phyloP scores from a whole-genome alignment of 2,888 invertebrate genomes.

The Nymphalis urticae region DNA sequence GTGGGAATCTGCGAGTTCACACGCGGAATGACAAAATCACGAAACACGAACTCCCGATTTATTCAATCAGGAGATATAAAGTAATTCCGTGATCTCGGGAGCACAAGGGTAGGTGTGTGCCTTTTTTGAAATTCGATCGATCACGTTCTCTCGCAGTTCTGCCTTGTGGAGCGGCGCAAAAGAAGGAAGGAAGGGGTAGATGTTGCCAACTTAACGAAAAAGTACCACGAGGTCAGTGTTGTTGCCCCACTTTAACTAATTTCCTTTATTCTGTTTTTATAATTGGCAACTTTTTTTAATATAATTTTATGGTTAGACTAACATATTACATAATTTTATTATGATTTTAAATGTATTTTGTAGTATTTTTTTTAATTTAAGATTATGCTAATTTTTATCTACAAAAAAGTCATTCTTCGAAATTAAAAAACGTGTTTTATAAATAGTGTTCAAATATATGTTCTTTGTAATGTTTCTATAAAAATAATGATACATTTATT shows the following conservation, averaged over 20 bases:
- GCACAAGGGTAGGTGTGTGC: constrained; percentile 80
- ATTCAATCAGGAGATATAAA: constrained; percentile 73
- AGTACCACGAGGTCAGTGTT: constrained; percentile 78
- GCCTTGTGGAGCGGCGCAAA: constrained; percentile 77
- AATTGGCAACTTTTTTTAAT: constrained; percentile 10
- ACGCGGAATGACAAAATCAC: constrained; percentile 76
- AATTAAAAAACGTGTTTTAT: too few species aligned
- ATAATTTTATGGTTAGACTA: not conserved
- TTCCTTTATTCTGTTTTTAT: constrained; percentile 9
- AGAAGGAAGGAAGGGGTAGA: constrained; percentile 79
- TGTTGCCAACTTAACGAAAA: constrained; percentile 70
- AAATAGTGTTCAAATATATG: not conserved
- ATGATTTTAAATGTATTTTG: too few species aligned
- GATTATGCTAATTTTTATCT: too few species aligned
- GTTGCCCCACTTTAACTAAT: constrained; percentile 33
- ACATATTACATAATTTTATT: not conserved
- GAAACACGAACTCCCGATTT: constrained; percentile 78
- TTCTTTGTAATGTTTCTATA: not conserved
- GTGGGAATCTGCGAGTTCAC: constrained; percentile 61
- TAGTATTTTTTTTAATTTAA: not conserved
- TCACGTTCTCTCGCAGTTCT: constrained; percentile 80
- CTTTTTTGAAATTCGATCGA: constrained; percentile 82
- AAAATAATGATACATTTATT: not conserved
- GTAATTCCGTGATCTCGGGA: constrained; percentile 79
- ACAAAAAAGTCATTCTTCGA: too few species aligned